A percentile compares a stretch with the other conserved stretches of the same genome.
These are phyloP conservation scores for Scopus umbretta DNA, from an alignment of 2,113 vertebrate species.

Conservation along the genomic window DNA sequence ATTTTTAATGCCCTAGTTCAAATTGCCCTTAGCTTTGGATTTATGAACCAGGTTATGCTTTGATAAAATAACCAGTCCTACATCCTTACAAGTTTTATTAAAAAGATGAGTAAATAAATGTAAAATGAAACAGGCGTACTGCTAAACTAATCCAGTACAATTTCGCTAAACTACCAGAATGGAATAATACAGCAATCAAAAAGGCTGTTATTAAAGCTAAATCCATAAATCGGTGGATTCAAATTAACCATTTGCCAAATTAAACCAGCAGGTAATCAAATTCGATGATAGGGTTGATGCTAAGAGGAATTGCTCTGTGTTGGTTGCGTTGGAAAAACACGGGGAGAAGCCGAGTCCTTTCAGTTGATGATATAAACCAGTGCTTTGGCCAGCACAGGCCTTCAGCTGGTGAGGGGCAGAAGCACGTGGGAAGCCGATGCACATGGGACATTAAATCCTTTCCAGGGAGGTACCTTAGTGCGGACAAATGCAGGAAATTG, in stretches of 20 bases:
- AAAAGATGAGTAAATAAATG: background rate
- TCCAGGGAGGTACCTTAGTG: background rate
- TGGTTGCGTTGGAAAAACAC: background rate
- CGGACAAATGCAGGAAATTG: background rate
- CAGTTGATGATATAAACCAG: background rate
- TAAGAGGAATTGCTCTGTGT: background rate
- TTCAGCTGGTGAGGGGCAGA: background rate
- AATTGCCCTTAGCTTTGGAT: background rate
- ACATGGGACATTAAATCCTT: background rate
- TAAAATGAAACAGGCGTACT: background rate
- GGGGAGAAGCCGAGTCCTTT: background rate
- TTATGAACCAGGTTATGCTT: background rate
- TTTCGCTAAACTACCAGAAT: background rate
- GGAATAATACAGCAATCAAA: background rate
- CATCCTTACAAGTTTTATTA: background rate
- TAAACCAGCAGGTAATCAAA: conserved; percentile 1
- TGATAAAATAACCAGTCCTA: background rate
- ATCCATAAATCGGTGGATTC: background rate
- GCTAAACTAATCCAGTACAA: background rate
- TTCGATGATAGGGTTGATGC: background rate
- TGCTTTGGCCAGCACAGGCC: background rate
- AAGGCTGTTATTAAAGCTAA: background rate
- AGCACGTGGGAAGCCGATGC: background rate
- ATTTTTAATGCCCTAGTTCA: background rate
- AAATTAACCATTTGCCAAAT: background rate